Percentiles rank a stretch among this genome's conserved stretches.
Conservation (phyloP, 37 sponge, comb jelly and placozoan species). For the Bolinopsis microptera region DNA sequence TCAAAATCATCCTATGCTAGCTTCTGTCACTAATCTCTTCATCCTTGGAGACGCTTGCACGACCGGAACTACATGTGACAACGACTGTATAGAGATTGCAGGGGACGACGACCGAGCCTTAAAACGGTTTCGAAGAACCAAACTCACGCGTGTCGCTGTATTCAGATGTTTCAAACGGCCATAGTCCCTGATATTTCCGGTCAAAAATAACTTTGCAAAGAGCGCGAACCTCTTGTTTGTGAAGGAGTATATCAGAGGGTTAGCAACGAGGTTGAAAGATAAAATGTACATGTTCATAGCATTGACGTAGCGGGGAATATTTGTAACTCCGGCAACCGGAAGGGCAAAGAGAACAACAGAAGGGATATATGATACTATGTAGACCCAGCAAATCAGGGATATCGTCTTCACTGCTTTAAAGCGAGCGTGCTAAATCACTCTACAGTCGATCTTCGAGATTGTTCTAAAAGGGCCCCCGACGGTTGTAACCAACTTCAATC, state of each 20-base stretch:
- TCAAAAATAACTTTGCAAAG: background rate
- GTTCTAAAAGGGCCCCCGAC: too few species aligned
- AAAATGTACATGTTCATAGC: background rate
- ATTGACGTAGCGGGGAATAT: background rate
- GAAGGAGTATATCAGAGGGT: slow-evolving; percentile 35
- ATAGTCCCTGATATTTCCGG: background rate
- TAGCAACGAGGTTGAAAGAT: background rate
- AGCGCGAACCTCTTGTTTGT: slow-evolving; percentile 7
- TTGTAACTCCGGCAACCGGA: background rate
- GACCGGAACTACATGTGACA: too few species aligned
- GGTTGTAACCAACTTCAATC: too few species aligned
- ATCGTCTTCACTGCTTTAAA: background rate
- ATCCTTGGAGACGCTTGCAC: too few species aligned
- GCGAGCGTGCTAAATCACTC: too few species aligned
- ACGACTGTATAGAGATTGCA: too few species aligned
- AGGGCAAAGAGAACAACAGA: background rate
- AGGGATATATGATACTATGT: background rate
- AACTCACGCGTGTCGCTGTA: too few species aligned
- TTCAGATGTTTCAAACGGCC: background rate
- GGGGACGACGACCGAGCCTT: too few species aligned
- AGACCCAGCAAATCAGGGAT: slow-evolving; percentile 25
- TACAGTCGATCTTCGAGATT: too few species aligned
- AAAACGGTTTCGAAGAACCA: too few species aligned
- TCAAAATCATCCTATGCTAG: too few species aligned
- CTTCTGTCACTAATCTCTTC: too few species aligned